Evolutionary conservation across 1,140 invertebrate species (phyloP).

Genomic region (Drosophila parabipectinata): DNA sequence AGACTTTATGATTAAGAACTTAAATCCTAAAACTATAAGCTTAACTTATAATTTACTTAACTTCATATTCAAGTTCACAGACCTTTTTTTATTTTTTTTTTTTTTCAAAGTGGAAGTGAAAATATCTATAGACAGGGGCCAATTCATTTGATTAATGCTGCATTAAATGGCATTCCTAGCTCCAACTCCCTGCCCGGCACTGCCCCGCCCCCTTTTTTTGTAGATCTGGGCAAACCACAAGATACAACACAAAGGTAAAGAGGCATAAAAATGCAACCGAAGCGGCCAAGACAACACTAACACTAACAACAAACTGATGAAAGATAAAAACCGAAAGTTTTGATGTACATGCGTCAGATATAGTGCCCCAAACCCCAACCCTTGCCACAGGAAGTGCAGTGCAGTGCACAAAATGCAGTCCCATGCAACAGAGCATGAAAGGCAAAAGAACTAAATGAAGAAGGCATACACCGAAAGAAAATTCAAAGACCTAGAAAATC

Average conservation of each 20-base stretch:
- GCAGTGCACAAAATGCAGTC: slow-evolving; percentile 61
- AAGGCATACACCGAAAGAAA: slow-evolving; percentile 3
- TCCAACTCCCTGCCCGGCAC: slow-evolving; percentile 5
- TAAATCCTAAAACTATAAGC: too few species aligned
- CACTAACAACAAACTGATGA: slow-evolving; percentile 48
- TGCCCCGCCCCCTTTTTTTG: slow-evolving; percentile 1
- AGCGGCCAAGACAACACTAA: slow-evolving; percentile 23
- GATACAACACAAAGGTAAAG: slow-evolving; percentile 58
- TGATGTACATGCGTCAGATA: slow-evolving; percentile 70
- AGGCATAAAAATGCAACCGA: slow-evolving; percentile 59
- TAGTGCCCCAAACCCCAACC: neutral
- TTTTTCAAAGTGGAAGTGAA: slow-evolving; percentile 22
- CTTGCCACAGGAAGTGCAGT: slow-evolving; percentile 70
- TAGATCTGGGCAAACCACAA: slow-evolving; percentile 49
- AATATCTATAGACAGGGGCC: slow-evolving; percentile 18
- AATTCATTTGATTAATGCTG: slow-evolving; percentile 63
- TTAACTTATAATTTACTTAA: too few species aligned
- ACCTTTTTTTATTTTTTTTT: neutral
- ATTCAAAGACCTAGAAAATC: neutral
- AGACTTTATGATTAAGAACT: too few species aligned
- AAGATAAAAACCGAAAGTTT: slow-evolving; percentile 80
- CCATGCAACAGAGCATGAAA: slow-evolving; percentile 49
- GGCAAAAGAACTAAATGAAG: slow-evolving; percentile 16
- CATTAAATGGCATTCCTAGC: slow-evolving; percentile 37
- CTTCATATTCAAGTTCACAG: neutral